phyloP scores from a whole-genome alignment of 2,888 invertebrate genomes.

The Melanchra persicariae region DNA sequence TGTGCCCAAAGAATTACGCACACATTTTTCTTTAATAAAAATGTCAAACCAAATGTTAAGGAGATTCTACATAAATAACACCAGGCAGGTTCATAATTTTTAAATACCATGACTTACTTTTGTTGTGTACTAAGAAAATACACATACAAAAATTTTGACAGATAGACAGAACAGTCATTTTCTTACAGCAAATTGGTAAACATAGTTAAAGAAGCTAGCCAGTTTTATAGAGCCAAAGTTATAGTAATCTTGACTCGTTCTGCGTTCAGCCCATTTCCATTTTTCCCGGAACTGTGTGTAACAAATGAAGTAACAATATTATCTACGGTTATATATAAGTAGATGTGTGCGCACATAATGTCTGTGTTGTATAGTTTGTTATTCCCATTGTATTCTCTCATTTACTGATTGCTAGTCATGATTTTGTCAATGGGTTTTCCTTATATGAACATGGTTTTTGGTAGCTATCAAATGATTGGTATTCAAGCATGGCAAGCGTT shows the following conservation, averaged over 20 bases:
- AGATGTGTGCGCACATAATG: conserved; percentile 23
- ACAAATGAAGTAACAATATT: conserved; percentile 37
- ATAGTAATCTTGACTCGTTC: not conserved
- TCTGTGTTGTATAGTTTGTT: conserved; percentile 20
- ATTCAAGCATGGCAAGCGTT: conserved; percentile 24
- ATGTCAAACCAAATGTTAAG: not conserved
- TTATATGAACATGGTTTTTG: conserved; percentile 36
- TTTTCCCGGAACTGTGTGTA: conserved; percentile 26
- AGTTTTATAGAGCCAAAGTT: no score
- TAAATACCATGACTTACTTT: not conserved
- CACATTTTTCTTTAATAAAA: not conserved
- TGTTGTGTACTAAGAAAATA: not conserved
- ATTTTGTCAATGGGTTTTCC: conserved; percentile 60
- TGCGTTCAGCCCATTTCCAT: not conserved
- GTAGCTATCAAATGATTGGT: conserved; percentile 31
- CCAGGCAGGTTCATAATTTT: not conserved
- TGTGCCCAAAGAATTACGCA: not conserved
- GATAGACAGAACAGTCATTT: not conserved
- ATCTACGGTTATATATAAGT: conserved; percentile 16
- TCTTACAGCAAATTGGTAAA: not conserved
- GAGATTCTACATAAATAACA: no score
- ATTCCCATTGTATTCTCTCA: conserved; percentile 51
- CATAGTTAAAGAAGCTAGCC: no score
- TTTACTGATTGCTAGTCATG: conserved; percentile 49
- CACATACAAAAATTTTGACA: not conserved